Percentiles rank a stretch among this genome's conserved stretches.
These are phyloP conservation scores for Biston betularia DNA, from an alignment of 2,888 invertebrate species.

Conservation along the genomic window DNA sequence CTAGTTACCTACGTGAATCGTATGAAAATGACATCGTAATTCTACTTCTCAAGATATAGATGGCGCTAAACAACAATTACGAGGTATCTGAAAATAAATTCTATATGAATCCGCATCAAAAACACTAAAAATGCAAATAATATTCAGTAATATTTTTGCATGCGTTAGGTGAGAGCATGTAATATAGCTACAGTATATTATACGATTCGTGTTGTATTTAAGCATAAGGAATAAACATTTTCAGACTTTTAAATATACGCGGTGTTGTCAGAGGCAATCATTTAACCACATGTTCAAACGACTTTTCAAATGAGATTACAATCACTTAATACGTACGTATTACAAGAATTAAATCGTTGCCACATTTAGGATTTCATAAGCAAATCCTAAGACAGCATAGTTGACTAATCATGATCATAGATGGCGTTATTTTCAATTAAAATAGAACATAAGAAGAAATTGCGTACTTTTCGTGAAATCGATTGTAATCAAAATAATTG, in stretches of 20 bases:
- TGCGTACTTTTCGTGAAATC: neutral
- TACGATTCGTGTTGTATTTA: constrained; percentile 52
- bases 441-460: neutral
- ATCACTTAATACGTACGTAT: neutral
- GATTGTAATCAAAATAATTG: constrained; percentile 17
- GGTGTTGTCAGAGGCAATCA: constrained; percentile 24
- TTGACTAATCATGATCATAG: neutral
- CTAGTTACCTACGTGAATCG: neutral
- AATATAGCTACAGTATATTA: constrained; percentile 53
- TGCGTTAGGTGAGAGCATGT: constrained; percentile 57
- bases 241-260: constrained; percentile 29
- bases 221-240: constrained; percentile 27
- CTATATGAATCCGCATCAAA: neutral
- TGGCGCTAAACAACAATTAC: constrained; percentile 2
- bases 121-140: constrained; percentile 25
- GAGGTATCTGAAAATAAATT: neutral
- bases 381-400: too few relatives aligned
- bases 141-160: constrained; percentile 47
- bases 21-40: neutral
- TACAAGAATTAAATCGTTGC: neutral
- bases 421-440: constrained; percentile 1
- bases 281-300: neutral
- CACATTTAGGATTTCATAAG: neutral
- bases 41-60: constrained; percentile 7
- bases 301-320: neutral